A percentile compares a stretch with the other conserved stretches of the same genome.
These are phyloP conservation scores for Paracentrotus lividus DNA, from an alignment of 53 echinoderm and acorn worm species.

Conservation along the genomic window DNA sequence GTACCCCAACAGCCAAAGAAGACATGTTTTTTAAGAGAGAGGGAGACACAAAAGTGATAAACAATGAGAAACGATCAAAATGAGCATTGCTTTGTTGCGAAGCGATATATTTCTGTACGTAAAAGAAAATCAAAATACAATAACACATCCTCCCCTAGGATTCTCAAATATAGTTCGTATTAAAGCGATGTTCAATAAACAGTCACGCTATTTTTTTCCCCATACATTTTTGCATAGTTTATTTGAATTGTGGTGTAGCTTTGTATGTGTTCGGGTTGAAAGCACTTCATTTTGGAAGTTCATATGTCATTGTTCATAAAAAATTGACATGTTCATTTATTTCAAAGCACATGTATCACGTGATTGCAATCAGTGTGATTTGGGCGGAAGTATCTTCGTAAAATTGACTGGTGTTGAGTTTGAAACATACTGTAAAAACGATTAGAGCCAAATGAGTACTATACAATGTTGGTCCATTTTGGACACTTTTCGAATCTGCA, in stretches of 20 bases:
- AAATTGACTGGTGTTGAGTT: conserved; percentile 18
- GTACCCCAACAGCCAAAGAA: background rate
- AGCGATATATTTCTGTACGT: background rate
- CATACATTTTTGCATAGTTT: too few species aligned
- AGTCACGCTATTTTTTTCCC: background rate
- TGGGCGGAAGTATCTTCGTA: background rate
- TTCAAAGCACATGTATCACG: background rate
- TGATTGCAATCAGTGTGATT: background rate
- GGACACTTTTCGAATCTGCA: background rate
- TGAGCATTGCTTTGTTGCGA: too few species aligned
- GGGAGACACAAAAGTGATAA: background rate
- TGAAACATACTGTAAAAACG: conserved; percentile 8
- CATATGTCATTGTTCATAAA: background rate
- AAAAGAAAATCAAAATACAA: background rate
- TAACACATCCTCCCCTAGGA: background rate
- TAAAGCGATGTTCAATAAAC: background rate
- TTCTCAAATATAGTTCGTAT: background rate
- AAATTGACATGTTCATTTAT: background rate
- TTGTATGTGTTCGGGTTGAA: conserved; percentile 1
- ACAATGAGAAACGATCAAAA: background rate
- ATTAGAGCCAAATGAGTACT: background rate
- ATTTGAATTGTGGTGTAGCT: background rate
- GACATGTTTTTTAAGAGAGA: background rate
- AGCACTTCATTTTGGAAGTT: background rate
- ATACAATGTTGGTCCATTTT: background rate